Evolutionary conservation across 2,113 vertebrate species (phyloP), one percentile per base, ranked within the genome.

Genomic region (Panthera leo): DNA sequence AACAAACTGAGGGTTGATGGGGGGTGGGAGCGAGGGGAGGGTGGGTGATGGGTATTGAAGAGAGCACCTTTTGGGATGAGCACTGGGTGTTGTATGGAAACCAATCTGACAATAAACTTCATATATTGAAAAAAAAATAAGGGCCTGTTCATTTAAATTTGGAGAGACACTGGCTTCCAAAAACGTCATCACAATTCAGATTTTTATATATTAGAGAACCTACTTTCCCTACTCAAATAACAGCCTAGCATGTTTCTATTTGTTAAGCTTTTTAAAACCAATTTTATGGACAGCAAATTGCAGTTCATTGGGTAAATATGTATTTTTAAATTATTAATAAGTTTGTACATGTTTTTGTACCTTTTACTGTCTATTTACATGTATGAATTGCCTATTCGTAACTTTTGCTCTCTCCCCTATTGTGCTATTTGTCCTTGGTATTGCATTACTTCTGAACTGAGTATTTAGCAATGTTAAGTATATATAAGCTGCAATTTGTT

Each of bases 381-480:
- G 11, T 84, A 58, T 79, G 53, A 94, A 73, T 86, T 87, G 39
- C 68, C 53, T 97, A 14, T 75, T 95, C 21, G 42, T 94, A 68
- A 68, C 39, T 65, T 83, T 71, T 82, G 6, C 23, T 63, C 34
- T 53, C 58, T 85, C 53, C 36, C 4, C 13, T 7, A 11, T 42
- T 48, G 48, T 45, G 15, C 48, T 76, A 0, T 75, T 89, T 86
- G 63, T 80, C 65, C 82, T 90, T 31, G 5, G 7, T 7, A 39
- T 53, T 39, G 12, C 65, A 78, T 88, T 53, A 61, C 85, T 96
- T 93, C 93, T 91, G 91, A 93, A 55, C 65, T 29, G 53, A 73
- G n/a, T 88, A 83, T 75, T 91, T 75, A 68, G 61, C 42, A 84
- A 18, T 80, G 42, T 68, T 93, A 95, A 86, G 73, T 95, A 92